Percentiles rank a stretch among this genome's conserved stretches.
These are phyloP conservation scores for Cyprinodon tularosa DNA, from an alignment of 2,113 vertebrate species.

Conservation along the genomic window DNA sequence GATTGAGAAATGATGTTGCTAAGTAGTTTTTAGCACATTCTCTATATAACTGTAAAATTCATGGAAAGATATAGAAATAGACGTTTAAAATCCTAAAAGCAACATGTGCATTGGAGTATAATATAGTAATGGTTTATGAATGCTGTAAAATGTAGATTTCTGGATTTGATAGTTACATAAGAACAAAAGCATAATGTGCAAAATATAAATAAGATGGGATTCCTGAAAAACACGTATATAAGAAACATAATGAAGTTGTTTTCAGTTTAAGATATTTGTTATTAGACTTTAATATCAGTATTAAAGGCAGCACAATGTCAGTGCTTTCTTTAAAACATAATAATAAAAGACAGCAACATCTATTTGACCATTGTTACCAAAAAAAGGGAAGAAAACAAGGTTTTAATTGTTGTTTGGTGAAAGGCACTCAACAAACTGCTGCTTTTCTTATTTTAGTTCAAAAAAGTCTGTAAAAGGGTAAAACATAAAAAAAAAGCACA, in stretches of 20 bases:
- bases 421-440: background rate
- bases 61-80: background rate
- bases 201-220: too few relatives aligned
- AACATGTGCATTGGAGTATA: too few relatives aligned
- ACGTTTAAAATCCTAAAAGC: too few relatives aligned
- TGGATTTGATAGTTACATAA: background rate
- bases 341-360: background rate
- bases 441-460: background rate
- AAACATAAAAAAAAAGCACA: background rate
- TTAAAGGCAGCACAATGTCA: too few relatives aligned
- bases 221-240: too few relatives aligned
- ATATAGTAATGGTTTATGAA: too few relatives aligned
- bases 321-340: too few relatives aligned
- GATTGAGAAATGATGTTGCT: background rate
- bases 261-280: too few relatives aligned
- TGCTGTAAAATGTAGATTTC: background rate
- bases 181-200: too few relatives aligned
- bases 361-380: background rate
- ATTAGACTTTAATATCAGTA: too few relatives aligned
- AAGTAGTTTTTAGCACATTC: too few relatives aligned
- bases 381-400: background rate
- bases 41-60: background rate
- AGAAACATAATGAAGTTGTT: too few relatives aligned
- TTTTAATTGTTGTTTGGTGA: background rate
- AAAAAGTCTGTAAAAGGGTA: background rate